Base-by-base conservation (phyloP, 2,888 invertebrate genomes). In the Meta bourneti region DNA sequence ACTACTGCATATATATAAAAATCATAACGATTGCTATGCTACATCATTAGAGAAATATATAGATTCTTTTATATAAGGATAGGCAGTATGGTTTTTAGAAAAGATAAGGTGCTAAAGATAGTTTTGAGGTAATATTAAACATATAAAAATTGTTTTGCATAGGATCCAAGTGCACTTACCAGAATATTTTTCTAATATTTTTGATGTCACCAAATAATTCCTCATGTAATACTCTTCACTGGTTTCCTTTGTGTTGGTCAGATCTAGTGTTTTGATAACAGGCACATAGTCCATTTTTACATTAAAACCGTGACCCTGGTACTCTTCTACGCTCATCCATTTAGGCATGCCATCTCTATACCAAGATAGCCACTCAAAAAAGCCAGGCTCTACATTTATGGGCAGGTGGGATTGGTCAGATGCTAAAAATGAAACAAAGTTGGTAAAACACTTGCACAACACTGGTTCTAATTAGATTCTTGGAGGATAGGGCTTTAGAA, bases 311-410 rank as follows among this genome's bases (percentile, higher is more conserved):
- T 97, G 96, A 13, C 96, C 96, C 19, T 95, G 95, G 7, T 98
- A 95, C 94, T 98, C 98, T 0, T 96, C 95, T 0, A 96, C 95
- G 0, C 96, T 96, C 96, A 98, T 96, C 96, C 97, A 98, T 34
- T 96, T 96, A 5, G 97, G 98, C 94, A 96, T 95, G 0, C 96
- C 96, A 49, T 82, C 82, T 16, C n/a, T 61, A 95, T 98, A 98
- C 98, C 98, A 99, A 61, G 97, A 96, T 94, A 98, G 96, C 97
- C 97, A 99, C 95, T 99, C 99, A 95, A 99, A 99, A 72, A 99
- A 95, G 0, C 98, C 98, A 0, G 98, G 98, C 94, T 99, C 99
- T 19, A 99, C 96, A 94, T 96, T 96, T 51, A 98, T 96, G 93
- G 96, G 96, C 61, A 97, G 95, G 0, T 96, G 95, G 51, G 95